Base-by-base conservation (phyloP, 2,797 vertebrate genomes). In the Ctenochaetus hawaiiensis region DNA sequence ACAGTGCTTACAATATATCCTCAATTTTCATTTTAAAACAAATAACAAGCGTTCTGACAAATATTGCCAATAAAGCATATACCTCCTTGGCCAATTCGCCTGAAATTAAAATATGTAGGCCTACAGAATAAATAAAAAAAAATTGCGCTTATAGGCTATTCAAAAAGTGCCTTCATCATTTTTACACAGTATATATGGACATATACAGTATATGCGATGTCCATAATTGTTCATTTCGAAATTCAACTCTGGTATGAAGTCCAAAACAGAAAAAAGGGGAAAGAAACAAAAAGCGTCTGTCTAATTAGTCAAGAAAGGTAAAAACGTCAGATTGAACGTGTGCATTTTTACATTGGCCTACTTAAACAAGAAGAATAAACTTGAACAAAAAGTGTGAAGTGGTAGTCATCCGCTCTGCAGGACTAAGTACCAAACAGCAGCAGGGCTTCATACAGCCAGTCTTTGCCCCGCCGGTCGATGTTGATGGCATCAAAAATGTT, bases 31-130 rank as follows among this genome's bases (percentile, higher is more conserved):
- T 92, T 93, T 94, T 92, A 92, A 90, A 93, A 93, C 89, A 92
- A 93, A 92, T 87, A 91, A 92, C 93, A 94, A 92, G 87, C 96
- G 90, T 95, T 92, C 92, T 80, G 97, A 98, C 97, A 98, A 98
- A 99, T 98, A 98, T 99, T 99, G 97, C 97, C 97, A 96, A 97
- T 96, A 96, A 95, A 96, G 93, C 94, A 94, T 94, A 93, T 94
- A 96, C 96, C 96, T 96, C 84, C 82, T 92, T 92, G 89, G 87
- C 91, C 91, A 90, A 85, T 88, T 90, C 86, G 90, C 89, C 87
- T 94, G 93, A 96, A 96, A 96, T 95, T 94, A 95, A 95, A 95
- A 96, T 93, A 93, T 91, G 87, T 81, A 90, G 87, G 86, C 89
- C 83, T 86, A 94, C 84, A 94, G 96, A 99, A 99, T 99, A 99